These are phyloP conservation scores for Troides helena DNA, from an alignment of 2,888 invertebrate genomes.

Conservation along the genomic window DNA sequence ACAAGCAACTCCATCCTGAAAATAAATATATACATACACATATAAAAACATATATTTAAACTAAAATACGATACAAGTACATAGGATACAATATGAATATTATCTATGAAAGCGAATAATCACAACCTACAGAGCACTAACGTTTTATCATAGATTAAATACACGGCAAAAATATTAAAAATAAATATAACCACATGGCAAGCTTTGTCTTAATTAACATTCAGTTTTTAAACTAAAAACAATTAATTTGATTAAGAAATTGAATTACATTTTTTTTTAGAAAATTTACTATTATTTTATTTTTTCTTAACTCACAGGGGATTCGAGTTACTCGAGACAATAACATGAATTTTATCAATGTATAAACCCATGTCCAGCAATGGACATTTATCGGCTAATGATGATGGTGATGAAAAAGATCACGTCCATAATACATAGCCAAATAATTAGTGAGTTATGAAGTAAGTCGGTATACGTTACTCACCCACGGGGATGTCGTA, in stretches of 20 bases:
- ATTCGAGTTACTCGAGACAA: too few species aligned
- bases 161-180: not conserved
- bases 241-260: not conserved
- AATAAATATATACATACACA: slow-evolving; percentile 35
- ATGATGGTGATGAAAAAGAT: too few species aligned
- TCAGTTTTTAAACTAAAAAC: not conserved
- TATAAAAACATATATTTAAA: slow-evolving; percentile 16
- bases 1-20: slow-evolving; percentile 31
- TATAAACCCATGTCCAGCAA: too few species aligned
- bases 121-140: not conserved
- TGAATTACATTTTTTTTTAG: not conserved
- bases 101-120: slow-evolving; percentile 3
- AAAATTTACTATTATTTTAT: not conserved
- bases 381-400: too few species aligned
- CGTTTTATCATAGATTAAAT: not conserved
- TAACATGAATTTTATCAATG: too few species aligned
- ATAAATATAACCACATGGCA: not conserved
- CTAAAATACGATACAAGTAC: not conserved
- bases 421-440: too few species aligned
- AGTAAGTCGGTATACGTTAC: slow-evolving; percentile 38
- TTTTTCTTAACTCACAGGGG: too few species aligned
- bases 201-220: not conserved
- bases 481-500: slow-evolving; percentile 76
- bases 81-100: slow-evolving; percentile 35
- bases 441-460: too few species aligned